A percentile compares a stretch with the other conserved stretches of the same genome.
phyloP scores from a whole-genome alignment of 2,113 vertebrate species.

The Bufo bufo region DNA sequence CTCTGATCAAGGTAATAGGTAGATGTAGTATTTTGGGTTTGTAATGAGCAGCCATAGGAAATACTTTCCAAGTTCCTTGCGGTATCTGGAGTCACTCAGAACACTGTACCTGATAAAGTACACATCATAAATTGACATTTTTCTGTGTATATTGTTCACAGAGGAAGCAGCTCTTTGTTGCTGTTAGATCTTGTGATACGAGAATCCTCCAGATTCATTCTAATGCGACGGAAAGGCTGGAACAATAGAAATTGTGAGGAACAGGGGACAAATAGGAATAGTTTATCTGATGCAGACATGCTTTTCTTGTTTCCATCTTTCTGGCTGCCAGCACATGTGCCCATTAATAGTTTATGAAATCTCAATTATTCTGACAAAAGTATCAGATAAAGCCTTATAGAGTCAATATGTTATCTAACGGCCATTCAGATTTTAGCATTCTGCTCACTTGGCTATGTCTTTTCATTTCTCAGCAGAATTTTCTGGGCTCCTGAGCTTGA shows the following conservation, averaged over 20 bases:
- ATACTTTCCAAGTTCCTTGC: background rate
- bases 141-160: conserved; percentile 42
- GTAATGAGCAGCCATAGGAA: background rate
- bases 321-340: conserved; percentile 1
- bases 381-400: background rate
- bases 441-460: background rate
- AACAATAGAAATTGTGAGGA: conserved; percentile 38
- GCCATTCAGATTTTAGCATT: background rate
- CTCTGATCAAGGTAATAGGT: background rate
- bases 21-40: background rate
- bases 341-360: conserved; percentile 36
- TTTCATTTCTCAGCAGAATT: background rate
- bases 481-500: too few species aligned
- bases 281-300: conserved; percentile 54
- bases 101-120: background rate
- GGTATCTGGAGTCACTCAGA: background rate
- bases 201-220: conserved; percentile 38
- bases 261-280: conserved; percentile 42
- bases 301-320: conserved; percentile 3
- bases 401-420: background rate
- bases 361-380: conserved; percentile 21
- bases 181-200: conserved; percentile 40
- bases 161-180: conserved; percentile 40
- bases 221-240: conserved; percentile 31
- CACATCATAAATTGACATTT: conserved; percentile 31